Evolutionary conservation across 1,140 invertebrate genomes (phyloP).

Genomic region (Diorhabda carinulata): DNA sequence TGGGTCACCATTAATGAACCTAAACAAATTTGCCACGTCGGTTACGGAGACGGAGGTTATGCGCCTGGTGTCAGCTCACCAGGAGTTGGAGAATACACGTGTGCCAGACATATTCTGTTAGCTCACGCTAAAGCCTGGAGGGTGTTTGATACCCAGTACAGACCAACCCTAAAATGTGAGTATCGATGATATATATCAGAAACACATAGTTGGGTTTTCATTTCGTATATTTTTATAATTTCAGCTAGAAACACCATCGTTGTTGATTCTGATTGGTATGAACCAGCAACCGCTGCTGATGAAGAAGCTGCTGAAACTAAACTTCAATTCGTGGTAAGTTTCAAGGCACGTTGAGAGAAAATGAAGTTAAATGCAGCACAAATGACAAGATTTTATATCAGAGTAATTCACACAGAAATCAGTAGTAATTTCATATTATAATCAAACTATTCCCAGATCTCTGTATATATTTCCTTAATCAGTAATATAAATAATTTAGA

Average conservation of each 20-base stretch:
- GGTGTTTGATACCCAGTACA: conserved; percentile 52
- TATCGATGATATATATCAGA: background rate
- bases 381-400: too few species aligned
- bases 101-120: conserved; percentile 54
- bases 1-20: conserved; percentile 46
- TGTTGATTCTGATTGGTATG: conserved; percentile 44
- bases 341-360: too few species aligned
- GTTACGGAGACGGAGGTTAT: conserved; percentile 19
- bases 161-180: conserved; percentile 23
- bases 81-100: conserved; percentile 56
- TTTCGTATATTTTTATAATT: conserved; percentile 40
- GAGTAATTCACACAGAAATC: too few species aligned
- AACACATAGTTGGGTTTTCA: too few species aligned
- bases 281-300: conserved; percentile 40
- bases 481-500: too few species aligned
- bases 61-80: conserved; percentile 30
- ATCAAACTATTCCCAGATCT: too few species aligned
- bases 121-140: conserved; percentile 56
- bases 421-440: too few species aligned
- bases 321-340: conserved; percentile 28
- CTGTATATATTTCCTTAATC: too few species aligned
- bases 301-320: conserved; percentile 22
- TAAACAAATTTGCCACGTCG: conserved; percentile 14
- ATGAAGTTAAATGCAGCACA: too few species aligned
- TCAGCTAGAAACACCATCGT: conserved; percentile 46